These are phyloP conservation scores for Tor tambroides DNA, from an alignment of 2,113 vertebrate genomes.

Conservation along the genomic window DNA sequence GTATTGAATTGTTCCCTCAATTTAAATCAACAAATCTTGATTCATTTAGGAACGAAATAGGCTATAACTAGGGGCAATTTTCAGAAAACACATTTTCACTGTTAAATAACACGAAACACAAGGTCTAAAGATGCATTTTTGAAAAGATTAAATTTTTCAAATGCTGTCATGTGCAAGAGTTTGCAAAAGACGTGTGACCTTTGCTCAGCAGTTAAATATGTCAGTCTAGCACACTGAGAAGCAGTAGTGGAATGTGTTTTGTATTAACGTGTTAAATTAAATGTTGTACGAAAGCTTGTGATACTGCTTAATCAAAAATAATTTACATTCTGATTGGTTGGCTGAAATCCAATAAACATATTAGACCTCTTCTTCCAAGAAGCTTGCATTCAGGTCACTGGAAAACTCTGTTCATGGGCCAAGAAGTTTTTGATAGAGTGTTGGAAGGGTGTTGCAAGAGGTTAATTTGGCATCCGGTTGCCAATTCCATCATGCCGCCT, in stretches of 20 bases:
- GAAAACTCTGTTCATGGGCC: background rate
- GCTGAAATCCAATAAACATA: background rate
- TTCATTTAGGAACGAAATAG: background rate
- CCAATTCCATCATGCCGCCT: background rate
- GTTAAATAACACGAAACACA: background rate
- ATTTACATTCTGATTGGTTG: background rate
- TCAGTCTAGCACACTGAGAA: background rate
- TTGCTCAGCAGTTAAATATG: background rate
- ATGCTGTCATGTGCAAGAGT: no score
- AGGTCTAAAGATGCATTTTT: background rate
- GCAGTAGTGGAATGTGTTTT: background rate
- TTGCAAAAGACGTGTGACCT: background rate
- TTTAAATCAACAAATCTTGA: background rate
- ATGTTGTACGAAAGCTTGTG: background rate
- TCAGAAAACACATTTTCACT: background rate
- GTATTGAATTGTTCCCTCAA: background rate
- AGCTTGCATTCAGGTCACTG: slow-evolving; percentile 11
- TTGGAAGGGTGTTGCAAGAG: slow-evolving; percentile 24
- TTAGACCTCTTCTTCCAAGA: background rate
- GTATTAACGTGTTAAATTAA: background rate
- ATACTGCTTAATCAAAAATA: background rate
- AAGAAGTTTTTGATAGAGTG: background rate
- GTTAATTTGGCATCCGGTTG: slow-evolving; percentile 27
- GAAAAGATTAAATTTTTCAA: background rate
- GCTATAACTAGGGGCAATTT: background rate